Base-by-base conservation (phyloP, 2,113 vertebrate genomes). In the Dicrurus megarhynchus region DNA sequence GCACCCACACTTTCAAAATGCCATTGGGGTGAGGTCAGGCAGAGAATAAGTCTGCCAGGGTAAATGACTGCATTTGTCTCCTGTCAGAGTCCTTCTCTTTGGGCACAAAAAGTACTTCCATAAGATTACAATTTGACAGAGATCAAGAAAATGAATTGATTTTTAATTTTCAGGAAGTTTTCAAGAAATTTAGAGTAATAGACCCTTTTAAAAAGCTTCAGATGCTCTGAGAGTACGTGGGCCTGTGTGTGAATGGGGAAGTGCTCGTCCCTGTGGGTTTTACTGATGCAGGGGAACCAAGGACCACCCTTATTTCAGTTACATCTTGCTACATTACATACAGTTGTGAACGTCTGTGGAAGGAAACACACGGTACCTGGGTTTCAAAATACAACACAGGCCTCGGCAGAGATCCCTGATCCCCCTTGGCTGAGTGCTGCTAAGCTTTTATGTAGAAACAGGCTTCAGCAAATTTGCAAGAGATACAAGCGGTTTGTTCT, bases 1-100 rank as follows among this genome's bases (percentile, higher is more conserved):
- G 28, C 61, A 33, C 83, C 83, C 74, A 90, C 83, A 84, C 84
- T 95, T 82, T 56, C 46, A 52, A 87, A 95, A 87, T 82, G 95
- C 93, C 80, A 61, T 32, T 82, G 90, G 41, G 65, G 92, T 87
- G 92, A 94, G 90, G 92, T 95, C 96, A 97, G 96, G 90, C 95
- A 90, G 86, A 89, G 96, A 96, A 93, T 69, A 86, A 97, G 61
- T 33, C 88, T 96, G 88, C 52, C 88, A 49, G 44, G 11, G 46
- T 13, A 94, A 97, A 89, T 76, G 56, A 89, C 52, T 84, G 60
- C 83, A 89, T 96, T 95, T 93, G 60, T 94, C 90, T 96, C 65
- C 76, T 84, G 83, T 50, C 93, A 79, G 33, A 81, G 39, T 42
- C 83, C 61, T 75, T 27, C 76, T 82, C 37, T 92, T 68, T 12